Evolutionary conservation across 2,888 invertebrate genomes (phyloP), one percentile per base, ranked within the genome.

Genomic region (Drosophila demipolita): DNA sequence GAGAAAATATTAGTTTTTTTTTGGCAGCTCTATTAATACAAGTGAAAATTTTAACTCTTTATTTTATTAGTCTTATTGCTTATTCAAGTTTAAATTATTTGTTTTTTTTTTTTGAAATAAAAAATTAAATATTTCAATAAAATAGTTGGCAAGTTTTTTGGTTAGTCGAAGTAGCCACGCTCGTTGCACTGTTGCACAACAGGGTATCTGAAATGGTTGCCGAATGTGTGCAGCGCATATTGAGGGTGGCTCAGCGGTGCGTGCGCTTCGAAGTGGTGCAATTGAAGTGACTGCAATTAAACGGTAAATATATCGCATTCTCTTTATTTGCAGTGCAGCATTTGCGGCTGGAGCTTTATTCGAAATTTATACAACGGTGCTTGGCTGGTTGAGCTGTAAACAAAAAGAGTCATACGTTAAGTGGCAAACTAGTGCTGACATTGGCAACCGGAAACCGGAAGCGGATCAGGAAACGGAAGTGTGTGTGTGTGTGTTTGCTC

Each of bases 271-370:
- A 0, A n/a, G 38, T n/a, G 12, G 5, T 29, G 66, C 66, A 71
- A 63, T 66, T 89, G 66, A 76, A 87, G 82, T 84, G 89, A 76
- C 73, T 76, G 85, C 87, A 85, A 85, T 89, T 82, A 75, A 79
- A 79, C 42, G 49, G 38, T 15, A 59, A 73, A 66, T 64, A 66
- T 64, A 70, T 67, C 29, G 9, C 58, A 38, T 40, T 63, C 48
- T 48, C 40, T 66, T 59, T 53, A 29, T 33, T 80, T 76, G 71
- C 70, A 76, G 68, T 50, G 55, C 38, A 29, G n/a, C n/a, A 36
- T 29, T 50, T 42, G 23, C 48, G 48, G 17, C 50, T 38, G 5
- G 17, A 57, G 64, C 50, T 40, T 71, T 33, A 33, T 20, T 42
- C 32, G 50, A 59, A 49, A 50, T 38, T 58, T 55, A 17, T 26